Evolutionary conservation across 1,140 invertebrate genomes (phyloP).

Genomic region (Drosophila kanapiae): DNA sequence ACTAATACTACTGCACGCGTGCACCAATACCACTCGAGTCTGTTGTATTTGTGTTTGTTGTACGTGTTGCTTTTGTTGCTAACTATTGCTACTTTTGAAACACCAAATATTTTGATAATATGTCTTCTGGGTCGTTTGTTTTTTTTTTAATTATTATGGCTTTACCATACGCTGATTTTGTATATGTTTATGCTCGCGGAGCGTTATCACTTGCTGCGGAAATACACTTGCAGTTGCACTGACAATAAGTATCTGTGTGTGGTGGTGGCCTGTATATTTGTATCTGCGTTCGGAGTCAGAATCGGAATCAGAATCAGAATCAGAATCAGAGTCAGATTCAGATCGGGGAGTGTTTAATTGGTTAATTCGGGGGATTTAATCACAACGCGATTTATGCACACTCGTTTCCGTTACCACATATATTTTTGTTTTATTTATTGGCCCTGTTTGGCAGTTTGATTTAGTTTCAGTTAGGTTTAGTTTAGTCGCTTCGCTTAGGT

Average conservation of each 20-base stretch:
- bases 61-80: conserved; percentile 50
- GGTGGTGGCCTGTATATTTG: conserved; percentile 6
- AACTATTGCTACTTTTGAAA: conserved; percentile 41
- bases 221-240: conserved; percentile 22
- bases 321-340: conserved; percentile 6
- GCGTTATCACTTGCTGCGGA: conserved; percentile 33
- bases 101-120: conserved; percentile 53
- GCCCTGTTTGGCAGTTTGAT: conserved; percentile 38
- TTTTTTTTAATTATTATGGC: conserved; percentile 15
- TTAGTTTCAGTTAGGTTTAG: conserved; percentile 2
- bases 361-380: conserved; percentile 26
- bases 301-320: background rate
- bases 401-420: conserved; percentile 37
- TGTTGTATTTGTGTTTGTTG: conserved; percentile 32
- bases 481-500: conserved; percentile 3
- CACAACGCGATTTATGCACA: conserved; percentile 50
- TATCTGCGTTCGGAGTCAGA: conserved; percentile 10
- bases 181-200: conserved; percentile 10
- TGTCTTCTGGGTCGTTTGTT: conserved; percentile 30
- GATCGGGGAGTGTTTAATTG: conserved; percentile 20
- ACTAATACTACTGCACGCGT: conserved; percentile 35
- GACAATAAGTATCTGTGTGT: conserved; percentile 33
- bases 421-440: conserved; percentile 15
- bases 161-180: conserved; percentile 5
- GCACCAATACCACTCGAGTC: conserved; percentile 25